Evolutionary conservation across 2,797 vertebrate species (phyloP).

Genomic region (Argya squamiceps): DNA sequence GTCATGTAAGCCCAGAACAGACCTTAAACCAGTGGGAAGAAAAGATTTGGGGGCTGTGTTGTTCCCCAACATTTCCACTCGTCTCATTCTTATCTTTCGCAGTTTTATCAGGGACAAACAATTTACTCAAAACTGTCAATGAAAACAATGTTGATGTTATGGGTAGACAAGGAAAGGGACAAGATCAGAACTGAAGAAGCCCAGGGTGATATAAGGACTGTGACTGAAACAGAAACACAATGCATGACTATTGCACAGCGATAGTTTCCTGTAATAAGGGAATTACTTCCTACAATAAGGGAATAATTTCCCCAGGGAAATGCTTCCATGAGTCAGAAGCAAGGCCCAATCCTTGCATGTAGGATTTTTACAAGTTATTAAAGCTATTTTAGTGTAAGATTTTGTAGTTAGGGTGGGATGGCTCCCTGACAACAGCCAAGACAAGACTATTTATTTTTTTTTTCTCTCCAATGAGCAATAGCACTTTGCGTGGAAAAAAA

Average conservation of each 20-base stretch:
- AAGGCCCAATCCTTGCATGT: neutral
- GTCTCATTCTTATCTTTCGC: neutral
- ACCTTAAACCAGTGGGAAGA: neutral
- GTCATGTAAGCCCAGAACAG: neutral
- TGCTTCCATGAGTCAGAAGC: neutral
- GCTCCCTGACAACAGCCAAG: neutral
- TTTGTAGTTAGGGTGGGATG: neutral
- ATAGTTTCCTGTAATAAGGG: neutral
- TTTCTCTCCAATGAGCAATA: neutral
- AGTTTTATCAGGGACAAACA: neutral
- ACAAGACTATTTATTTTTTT: neutral
- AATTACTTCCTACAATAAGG: neutral
- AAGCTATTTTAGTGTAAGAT: neutral
- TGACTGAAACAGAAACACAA: neutral
- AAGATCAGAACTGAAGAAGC: neutral
- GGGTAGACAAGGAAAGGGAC: neutral
- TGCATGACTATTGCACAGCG: neutral
- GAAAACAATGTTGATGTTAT: accelerated
- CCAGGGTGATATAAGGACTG: neutral
- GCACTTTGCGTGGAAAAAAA: neutral
- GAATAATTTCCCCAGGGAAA: neutral
- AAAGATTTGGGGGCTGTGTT: neutral
- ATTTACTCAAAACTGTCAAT: neutral
- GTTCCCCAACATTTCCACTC: neutral
- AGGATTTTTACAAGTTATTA: neutral